phyloP scores from a whole-genome alignment of 2,888 invertebrate species.

The Anodontia alba region DNA sequence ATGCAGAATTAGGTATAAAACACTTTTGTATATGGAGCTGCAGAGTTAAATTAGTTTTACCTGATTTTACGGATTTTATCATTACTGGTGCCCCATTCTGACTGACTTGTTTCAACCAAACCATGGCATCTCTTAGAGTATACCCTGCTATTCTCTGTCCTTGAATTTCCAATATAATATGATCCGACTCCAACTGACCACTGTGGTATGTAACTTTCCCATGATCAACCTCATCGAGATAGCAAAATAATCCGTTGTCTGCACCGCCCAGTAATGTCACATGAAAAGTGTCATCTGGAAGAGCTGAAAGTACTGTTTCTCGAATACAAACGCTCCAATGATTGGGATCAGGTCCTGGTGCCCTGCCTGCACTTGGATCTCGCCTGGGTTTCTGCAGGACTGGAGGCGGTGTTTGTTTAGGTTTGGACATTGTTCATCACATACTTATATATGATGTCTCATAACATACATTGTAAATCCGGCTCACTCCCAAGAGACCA shows the following conservation, averaged over 20 bases:
- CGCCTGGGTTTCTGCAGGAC: constrained; percentile 54
- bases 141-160: constrained; percentile 87
- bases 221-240: constrained; percentile 78
- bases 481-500: not conserved
- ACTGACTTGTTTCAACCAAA: constrained; percentile 87
- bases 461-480: not conserved
- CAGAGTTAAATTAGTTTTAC: constrained; percentile 84
- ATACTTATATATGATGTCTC: constrained; percentile 3
- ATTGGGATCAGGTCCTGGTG: constrained; percentile 55
- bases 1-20: no score
- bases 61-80: constrained; percentile 86
- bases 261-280: constrained; percentile 86
- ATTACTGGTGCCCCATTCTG: constrained; percentile 86
- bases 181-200: constrained; percentile 82
- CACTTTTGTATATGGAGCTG: no score
- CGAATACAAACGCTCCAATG: constrained; percentile 85
- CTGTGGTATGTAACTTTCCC: constrained; percentile 82
- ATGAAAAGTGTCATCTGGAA: constrained; percentile 84
- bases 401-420: constrained; percentile 65
- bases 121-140: constrained; percentile 87
- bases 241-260: constrained; percentile 85
- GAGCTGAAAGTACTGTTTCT: constrained; percentile 85
- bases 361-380: constrained; percentile 58
- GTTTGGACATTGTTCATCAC: constrained; percentile 63
- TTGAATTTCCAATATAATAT: constrained; percentile 86